phyloP scores from a whole-genome alignment of 2,888 invertebrate species.

The Nasonia oneida region DNA sequence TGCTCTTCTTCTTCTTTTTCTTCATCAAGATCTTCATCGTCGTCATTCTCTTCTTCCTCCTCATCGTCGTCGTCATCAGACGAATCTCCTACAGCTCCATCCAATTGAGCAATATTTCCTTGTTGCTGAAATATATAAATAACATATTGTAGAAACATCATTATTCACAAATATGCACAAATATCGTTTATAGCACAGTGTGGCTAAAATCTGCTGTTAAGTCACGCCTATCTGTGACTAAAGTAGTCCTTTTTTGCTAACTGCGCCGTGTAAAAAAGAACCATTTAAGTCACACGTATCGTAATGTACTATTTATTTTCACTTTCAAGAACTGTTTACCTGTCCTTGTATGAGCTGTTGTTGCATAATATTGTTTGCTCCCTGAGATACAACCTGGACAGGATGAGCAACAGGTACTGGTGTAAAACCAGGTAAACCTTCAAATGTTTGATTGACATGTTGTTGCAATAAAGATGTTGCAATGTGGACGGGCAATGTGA shows the following conservation, averaged over 20 bases:
- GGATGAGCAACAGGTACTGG: slow-evolving; percentile 74
- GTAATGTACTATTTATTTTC: neutral
- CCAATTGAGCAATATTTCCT: slow-evolving; percentile 80
- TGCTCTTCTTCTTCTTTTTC: slow-evolving; percentile 80
- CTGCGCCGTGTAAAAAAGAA: no score
- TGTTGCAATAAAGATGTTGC: slow-evolving; percentile 93
- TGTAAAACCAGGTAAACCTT: slow-evolving; percentile 80
- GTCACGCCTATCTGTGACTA: no score
- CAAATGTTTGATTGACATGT: slow-evolving; percentile 91
- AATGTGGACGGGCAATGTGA: slow-evolving; percentile 90
- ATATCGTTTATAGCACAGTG: no score
- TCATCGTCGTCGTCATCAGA: slow-evolving; percentile 90
- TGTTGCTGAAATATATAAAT: slow-evolving; percentile 63
- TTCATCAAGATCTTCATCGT: slow-evolving; percentile 80
- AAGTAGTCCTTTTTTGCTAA: no score
- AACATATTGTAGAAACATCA: slow-evolving; percentile 9
- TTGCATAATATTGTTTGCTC: slow-evolving; percentile 69
- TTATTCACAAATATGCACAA: neutral
- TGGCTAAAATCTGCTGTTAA: no score
- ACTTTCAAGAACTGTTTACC: slow-evolving; percentile 62
- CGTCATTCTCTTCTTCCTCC: slow-evolving; percentile 84
- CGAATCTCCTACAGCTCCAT: slow-evolving; percentile 84
- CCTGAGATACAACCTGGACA: slow-evolving; percentile 72
- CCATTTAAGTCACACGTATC: no score
- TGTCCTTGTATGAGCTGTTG: slow-evolving; percentile 72